Percentiles rank a stretch among this genome's conserved stretches.
Conservation (phyloP, 2,888 invertebrate genomes). For the Acheta domesticus region DNA sequence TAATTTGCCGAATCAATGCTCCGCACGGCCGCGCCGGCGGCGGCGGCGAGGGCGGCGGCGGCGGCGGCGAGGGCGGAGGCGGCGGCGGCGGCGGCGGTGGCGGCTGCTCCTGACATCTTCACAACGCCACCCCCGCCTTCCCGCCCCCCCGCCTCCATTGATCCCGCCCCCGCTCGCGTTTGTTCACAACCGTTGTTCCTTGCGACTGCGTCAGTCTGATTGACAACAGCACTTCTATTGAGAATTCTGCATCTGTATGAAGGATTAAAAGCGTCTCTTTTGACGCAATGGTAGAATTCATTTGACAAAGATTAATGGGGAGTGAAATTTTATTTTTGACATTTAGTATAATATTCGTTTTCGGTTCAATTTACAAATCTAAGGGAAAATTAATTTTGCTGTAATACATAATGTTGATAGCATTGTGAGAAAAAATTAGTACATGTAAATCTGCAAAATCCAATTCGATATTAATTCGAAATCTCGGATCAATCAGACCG, state of each 20-base stretch:
- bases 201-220: background rate
- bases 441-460: no score
- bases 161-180: background rate
- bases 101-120: background rate
- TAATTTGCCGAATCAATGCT: slow-evolving; percentile 4
- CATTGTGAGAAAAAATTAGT: no score
- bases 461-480: no score
- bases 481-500: no score
- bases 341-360: no score
- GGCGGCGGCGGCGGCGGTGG: background rate
- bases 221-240: background rate
- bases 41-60: background rate
- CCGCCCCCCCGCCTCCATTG: background rate
- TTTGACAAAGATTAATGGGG: no score
- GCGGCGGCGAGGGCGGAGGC: background rate
- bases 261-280: background rate
- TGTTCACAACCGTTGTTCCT: background rate
- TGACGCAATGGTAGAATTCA: background rate
- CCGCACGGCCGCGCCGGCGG: no score
- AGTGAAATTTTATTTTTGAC: no score
- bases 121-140: background rate
- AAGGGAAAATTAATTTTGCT: no score
- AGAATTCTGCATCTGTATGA: background rate
- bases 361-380: no score
- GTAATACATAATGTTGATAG: no score